phyloP scores from a whole-genome alignment of 2,113 vertebrate genomes.

The Poecile atricapillus region DNA sequence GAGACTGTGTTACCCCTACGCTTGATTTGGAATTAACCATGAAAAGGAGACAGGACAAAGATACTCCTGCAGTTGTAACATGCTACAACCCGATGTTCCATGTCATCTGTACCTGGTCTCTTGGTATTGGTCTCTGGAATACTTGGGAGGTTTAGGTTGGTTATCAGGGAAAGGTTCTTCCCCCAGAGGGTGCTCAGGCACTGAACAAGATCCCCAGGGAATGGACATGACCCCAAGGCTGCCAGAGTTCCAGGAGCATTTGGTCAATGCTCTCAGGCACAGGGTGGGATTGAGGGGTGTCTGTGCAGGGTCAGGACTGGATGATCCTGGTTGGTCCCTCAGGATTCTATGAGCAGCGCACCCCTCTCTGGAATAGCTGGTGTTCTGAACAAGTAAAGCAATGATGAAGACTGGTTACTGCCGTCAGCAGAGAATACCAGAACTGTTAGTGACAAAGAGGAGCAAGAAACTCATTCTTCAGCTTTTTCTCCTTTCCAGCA shows the following conservation, averaged over 20 bases:
- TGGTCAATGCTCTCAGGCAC: neutral
- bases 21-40: neutral
- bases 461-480: neutral
- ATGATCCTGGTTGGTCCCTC: neutral
- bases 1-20: neutral
- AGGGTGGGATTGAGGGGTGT: neutral
- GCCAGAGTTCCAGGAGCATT: fast-evolving
- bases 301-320: neutral
- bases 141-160: neutral
- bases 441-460: neutral
- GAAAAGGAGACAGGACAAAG: neutral
- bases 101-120: neutral
- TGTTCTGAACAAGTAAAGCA: fast-evolving
- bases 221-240: fast-evolving
- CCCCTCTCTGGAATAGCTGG: fast-evolving
- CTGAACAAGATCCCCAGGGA: neutral
- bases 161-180: neutral
- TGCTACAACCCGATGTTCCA: neutral
- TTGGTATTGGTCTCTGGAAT: neutral
- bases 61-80: neutral
- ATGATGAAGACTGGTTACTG: neutral
- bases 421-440: neutral
- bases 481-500: neutral
- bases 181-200: fast-evolving
- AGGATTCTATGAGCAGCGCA: neutral